Base-by-base conservation (phyloP, 2,113 vertebrate genomes). In the Psettodes erumei region DNA sequence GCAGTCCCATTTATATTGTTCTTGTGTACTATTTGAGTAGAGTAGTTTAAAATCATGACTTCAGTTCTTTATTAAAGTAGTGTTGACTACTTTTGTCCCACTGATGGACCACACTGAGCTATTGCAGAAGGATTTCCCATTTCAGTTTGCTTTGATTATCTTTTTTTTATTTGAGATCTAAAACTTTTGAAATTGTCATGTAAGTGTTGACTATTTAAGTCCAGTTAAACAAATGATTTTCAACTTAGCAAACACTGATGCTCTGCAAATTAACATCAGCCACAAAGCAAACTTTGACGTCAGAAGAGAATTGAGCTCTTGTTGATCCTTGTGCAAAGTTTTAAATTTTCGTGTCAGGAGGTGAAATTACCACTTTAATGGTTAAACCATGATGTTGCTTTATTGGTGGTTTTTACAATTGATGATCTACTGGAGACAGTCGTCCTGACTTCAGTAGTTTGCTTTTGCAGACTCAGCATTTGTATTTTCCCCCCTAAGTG, bases 351-450 rank as follows among this genome's bases (percentile, higher is more conserved):
- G 47, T 28, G 13, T 40, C 16, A 37, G 33, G 4, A 32, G 0
- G 6, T 64, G 13, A 28, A 47, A 56, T 40, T 6, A 8, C 1
- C 27, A 6, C 9, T 54, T n/a, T 23, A 12, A 35, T 50, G 2
- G 12, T 38, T 47, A 48, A 1, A 1, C 50, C 43, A 59, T 28
- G 27, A 30, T 33, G 16, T 61, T 21, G 51, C 23, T 65, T 47
- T 48, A 77, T 27, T 58, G 4, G 6, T 33, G 30, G 56, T 42
- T 51, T 66, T 66, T 61, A n/a, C n/a, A n/a, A n/a, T n/a, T n/a
- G n/a, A n/a, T n/a, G n/a, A n/a, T n/a, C n/a, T n/a, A n/a, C n/a
- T n/a, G n/a, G n/a, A n/a, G n/a, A n/a, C n/a, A n/a, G n/a, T n/a
- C n/a, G n/a, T n/a, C n/a, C n/a, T n/a, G n/a, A n/a, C n/a, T n/a